phyloP scores from a whole-genome alignment of 2,113 vertebrate species.

The Cardinalis cardinalis region DNA sequence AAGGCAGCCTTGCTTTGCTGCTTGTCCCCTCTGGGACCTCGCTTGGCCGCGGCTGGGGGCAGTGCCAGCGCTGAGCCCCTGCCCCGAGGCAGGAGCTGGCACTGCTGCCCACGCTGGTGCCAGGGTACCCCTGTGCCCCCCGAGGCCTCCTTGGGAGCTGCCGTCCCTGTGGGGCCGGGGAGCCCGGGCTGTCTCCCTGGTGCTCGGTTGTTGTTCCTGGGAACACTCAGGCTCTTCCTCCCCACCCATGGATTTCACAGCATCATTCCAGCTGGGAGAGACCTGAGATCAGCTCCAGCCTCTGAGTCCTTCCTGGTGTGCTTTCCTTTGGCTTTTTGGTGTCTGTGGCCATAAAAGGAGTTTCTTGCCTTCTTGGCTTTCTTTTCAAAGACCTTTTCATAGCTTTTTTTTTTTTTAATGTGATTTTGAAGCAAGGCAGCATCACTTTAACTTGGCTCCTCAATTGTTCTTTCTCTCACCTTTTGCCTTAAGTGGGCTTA shows the following conservation, averaged over 20 bases:
- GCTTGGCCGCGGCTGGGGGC: accelerated
- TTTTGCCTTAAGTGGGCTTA: conserved; percentile 7
- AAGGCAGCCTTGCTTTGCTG: too few relatives aligned
- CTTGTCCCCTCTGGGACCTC: accelerated
- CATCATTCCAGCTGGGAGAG: accelerated
- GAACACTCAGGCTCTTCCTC: accelerated
- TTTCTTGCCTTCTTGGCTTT: not conserved
- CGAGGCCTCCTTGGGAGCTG: not conserved
- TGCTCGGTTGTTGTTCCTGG: not conserved
- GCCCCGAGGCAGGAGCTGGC: not conserved
- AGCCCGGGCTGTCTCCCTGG: accelerated
- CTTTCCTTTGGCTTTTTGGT: not conserved
- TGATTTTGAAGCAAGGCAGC: not conserved
- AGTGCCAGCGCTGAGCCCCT: not conserved
- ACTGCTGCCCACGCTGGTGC: not conserved
- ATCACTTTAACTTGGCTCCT: not conserved
- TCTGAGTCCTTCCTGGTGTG: not conserved
- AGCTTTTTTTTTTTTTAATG: not conserved
- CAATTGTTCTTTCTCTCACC: not conserved
- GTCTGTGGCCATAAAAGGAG: not conserved
- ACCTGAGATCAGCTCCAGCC: not conserved
- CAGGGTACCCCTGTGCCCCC: accelerated
- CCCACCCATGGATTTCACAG: accelerated
- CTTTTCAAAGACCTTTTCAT: not conserved
- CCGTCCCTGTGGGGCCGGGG: not conserved